These are phyloP conservation scores for Archips crataeganus DNA, from an alignment of 2,888 invertebrate species.

Conservation along the genomic window DNA sequence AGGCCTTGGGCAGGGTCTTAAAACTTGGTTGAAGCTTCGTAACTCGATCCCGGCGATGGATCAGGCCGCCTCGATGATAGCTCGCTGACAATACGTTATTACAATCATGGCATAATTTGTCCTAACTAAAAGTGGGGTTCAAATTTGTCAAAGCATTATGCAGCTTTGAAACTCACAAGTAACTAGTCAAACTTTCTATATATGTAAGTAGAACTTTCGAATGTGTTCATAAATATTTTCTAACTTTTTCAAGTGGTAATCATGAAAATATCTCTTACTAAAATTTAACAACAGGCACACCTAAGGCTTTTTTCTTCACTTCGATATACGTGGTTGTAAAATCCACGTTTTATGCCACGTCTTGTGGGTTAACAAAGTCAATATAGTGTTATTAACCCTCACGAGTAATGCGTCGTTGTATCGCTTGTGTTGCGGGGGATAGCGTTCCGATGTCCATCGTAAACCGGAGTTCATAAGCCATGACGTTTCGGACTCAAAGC, in stretches of 20 bases:
- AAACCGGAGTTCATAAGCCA: slow-evolving; percentile 77
- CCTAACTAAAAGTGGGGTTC: slow-evolving; percentile 26
- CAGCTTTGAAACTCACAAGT: neutral
- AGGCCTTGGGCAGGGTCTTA: slow-evolving; percentile 82
- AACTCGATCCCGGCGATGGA: slow-evolving; percentile 77
- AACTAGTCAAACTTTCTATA: neutral
- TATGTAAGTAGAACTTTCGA: neutral
- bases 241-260: neutral
- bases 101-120: slow-evolving; percentile 66
- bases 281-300: neutral
- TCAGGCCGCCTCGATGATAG: slow-evolving; percentile 71
- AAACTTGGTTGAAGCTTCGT: slow-evolving; percentile 81
- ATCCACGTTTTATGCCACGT: slow-evolving; percentile 22
- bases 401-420: slow-evolving; percentile 33
- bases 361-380: slow-evolving; percentile 37
- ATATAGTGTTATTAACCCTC: slow-evolving; percentile 40
- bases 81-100: slow-evolving; percentile 80
- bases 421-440: slow-evolving; percentile 52
- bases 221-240: neutral
- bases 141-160: slow-evolving; percentile 25
- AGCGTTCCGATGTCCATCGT: slow-evolving; percentile 67
- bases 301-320: neutral
- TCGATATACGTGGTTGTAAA: slow-evolving; percentile 9
- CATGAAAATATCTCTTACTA: neutral
- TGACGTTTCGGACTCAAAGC: slow-evolving; percentile 67